Evolutionary conservation across 1,140 invertebrate species (phyloP), one percentile per base, ranked within the genome.

Genomic region (Drosophila navojoa): DNA sequence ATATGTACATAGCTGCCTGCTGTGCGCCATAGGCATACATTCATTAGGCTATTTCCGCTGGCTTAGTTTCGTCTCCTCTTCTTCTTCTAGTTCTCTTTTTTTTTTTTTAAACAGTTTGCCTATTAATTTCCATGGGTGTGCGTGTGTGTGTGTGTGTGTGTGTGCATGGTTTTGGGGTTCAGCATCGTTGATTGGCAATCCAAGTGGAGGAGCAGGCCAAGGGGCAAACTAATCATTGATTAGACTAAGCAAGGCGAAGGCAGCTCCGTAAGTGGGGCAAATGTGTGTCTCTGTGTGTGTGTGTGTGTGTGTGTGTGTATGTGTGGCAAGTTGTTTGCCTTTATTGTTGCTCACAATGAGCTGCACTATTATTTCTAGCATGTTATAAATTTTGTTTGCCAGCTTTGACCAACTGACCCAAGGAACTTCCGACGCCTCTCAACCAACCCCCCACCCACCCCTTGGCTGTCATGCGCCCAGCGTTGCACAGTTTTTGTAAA

Each of bases 371-470:
- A 74, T 77, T 73, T 77, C 64, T 78, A 53, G 75, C 79, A 76
- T 82, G 79, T 62, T 71, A 82, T 78, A 82, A 82, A 76, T 82
- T 66, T 84, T 72, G 55, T 86, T 67, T 73, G 53, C 55, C 70
- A 38, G 52, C 47, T 77, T 42, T 55, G 54, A 54, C 60, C 15
- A 55, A 16, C 50, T 45, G 40, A 53, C 27, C 50, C 15, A 38
- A 38, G 35, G 10, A 38, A 38, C 35, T 38, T 25, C 25, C 3
- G 6, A 10, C 25, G 5, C 13, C 5, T 9, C 5, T 10, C 13
- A 3, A 22, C 2, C 19, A 22, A 1, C n/a, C 49, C 2, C 22
- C 10, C 45, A 49, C 40, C 5, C 22, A 6, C 47, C 63, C 68
- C 44, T 60, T 11, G 27, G 4, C 4, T 59, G n/a, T 15, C 50